These are phyloP conservation scores for Metacarcinus magister DNA, from an alignment of 2,888 invertebrate species.

Conservation along the genomic window DNA sequence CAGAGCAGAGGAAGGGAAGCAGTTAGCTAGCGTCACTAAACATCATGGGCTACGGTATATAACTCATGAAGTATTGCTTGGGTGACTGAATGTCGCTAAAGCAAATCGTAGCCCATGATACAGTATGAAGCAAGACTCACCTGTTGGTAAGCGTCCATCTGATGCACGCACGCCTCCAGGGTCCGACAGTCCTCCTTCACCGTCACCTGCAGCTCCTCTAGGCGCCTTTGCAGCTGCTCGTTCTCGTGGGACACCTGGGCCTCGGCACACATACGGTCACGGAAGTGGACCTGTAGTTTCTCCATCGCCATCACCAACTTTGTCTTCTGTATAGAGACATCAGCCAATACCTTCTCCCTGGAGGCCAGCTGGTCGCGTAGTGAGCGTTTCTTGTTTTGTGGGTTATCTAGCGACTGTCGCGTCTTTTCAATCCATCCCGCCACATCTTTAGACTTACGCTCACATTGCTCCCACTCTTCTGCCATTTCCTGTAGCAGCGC, in stretches of 20 bases:
- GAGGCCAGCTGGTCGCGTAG: slow-evolving; percentile 93
- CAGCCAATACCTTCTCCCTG: slow-evolving; percentile 93
- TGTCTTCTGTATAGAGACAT: slow-evolving; percentile 94
- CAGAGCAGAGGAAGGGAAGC: neutral
- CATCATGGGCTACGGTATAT: slow-evolving; percentile 63
- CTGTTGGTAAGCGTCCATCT: slow-evolving; percentile 94
- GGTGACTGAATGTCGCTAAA: neutral
- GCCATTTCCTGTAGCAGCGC: slow-evolving; percentile 92
- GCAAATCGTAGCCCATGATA: slow-evolving; percentile 64
- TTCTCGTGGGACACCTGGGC: slow-evolving; percentile 90
- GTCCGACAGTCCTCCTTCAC: slow-evolving; percentile 89
- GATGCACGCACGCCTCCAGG: slow-evolving; percentile 91
- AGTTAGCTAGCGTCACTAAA: neutral
- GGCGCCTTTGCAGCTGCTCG: slow-evolving; percentile 88
- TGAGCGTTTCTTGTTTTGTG: slow-evolving; percentile 93
- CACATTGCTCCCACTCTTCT: slow-evolving; percentile 98
- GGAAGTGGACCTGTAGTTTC: slow-evolving; percentile 95
- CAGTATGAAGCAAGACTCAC: slow-evolving; percentile 84
- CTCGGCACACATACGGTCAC: slow-evolving; percentile 92
- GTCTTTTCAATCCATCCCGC: slow-evolving; percentile 95
- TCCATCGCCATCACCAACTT: slow-evolving; percentile 95
- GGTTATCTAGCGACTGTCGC: slow-evolving; percentile 90
- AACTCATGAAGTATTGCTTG: neutral
- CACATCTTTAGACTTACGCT: slow-evolving; percentile 95
- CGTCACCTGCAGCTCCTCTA: slow-evolving; percentile 88